Conservation (phyloP, 1,140 invertebrate species). For the Streblospio benedicti region DNA sequence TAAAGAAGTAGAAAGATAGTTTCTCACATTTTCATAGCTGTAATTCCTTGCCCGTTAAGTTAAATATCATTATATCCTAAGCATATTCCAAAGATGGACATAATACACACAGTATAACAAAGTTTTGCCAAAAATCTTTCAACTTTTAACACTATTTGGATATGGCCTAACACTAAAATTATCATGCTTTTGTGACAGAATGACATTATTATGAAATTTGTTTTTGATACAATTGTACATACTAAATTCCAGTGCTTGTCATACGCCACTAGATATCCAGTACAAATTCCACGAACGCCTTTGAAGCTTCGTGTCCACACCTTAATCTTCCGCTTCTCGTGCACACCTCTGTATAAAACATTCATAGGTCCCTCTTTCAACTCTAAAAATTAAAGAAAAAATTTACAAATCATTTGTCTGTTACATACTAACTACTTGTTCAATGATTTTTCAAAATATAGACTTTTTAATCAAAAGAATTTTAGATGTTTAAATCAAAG, state of each 20-base stretch:
- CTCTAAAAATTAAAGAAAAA: not conserved
- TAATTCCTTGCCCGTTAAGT: no score
- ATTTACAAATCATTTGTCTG: not conserved
- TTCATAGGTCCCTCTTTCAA: slow-evolving; percentile 34
- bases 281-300: slow-evolving; percentile 65
- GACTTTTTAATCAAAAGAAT: no score
- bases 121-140: not conserved
- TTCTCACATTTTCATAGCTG: no score
- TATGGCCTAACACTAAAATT: not conserved
- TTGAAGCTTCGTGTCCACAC: slow-evolving; percentile 49
- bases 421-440: no score
- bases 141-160: not conserved
- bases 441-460: no score
- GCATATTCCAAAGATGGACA: no score
- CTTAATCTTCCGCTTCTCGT: slow-evolving; percentile 32
- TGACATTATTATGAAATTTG: no score
- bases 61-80: no score
- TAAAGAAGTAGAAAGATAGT: no score
- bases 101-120: not conserved
- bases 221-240: slow-evolving; percentile 14
- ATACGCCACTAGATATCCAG: slow-evolving; percentile 74
- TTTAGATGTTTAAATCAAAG: no score
- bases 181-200: not conserved
- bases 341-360: slow-evolving; percentile 33
- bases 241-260: slow-evolving; percentile 90